Base-by-base conservation (phyloP, 2,888 invertebrate species). In the Prosopocoilus inquinatus region DNA sequence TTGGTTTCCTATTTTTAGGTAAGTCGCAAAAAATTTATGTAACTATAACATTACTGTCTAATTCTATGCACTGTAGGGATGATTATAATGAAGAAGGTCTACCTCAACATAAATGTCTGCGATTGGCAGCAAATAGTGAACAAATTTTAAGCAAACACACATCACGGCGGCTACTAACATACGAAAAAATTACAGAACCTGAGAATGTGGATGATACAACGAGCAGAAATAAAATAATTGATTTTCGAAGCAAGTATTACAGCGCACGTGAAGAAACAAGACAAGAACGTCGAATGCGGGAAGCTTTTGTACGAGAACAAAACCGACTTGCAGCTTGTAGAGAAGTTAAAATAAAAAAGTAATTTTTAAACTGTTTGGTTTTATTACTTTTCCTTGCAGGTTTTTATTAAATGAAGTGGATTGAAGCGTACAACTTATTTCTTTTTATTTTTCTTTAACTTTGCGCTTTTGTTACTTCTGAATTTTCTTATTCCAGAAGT, bases 1-100 rank as follows among this genome's bases (percentile, higher is more conserved):
- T 79, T 99, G 98, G 98, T 87, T 96, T 67, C 99, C 99, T 20
- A 82, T 96, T 35, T 88, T 90, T 61, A 86, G 91, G 89, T 90
- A 70, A 72, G 62, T 50, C 51, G 9, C 41, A 57, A 12, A 36
- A 38, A 35, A 15, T 32, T 15, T 36, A 44, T 11, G 15, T 13
- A 45, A 28, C 9, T 33, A 15, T 8, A n/a, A 3, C 13, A 9
- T 20, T 9, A 38, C 44, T 43, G 35, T 47, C 15, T 16, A 34
- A 7, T 36, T 36, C 11, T 36, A 36, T 36, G 38, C n/a, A 44
- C 41, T 51, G 9, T 70, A 91, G 90, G 64, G 84, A 86, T 52
- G 88, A 90, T 61, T 94, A 92, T 73, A 74, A 78, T 0, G 85
- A 86, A 47, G 78, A 84, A 0, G 84, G 87, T 55, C 76, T 98